phyloP scores from a whole-genome alignment of 2,888 invertebrate species.

The Clanis bilineata region DNA sequence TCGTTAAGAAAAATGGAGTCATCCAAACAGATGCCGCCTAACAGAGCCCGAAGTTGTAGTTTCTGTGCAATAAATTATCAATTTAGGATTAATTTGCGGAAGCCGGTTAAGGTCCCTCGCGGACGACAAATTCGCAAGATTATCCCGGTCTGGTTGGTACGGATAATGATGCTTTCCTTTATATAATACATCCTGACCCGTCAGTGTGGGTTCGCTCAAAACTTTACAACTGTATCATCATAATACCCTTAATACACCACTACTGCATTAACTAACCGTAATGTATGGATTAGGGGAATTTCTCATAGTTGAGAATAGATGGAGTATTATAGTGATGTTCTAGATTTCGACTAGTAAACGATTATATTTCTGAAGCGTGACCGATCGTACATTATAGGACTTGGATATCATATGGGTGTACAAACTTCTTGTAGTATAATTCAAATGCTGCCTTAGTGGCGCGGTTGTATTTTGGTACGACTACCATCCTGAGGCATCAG shows the following conservation, averaged over 20 bases:
- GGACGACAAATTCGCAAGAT: conserved; percentile 41
- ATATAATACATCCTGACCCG: conserved; percentile 10
- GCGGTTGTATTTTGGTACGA: too few species aligned
- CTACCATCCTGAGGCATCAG: too few species aligned
- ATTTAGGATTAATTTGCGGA: conserved; percentile 37
- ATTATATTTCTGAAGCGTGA: too few species aligned
- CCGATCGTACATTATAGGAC: too few species aligned
- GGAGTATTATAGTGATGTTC: neutral
- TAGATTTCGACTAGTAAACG: too few species aligned
- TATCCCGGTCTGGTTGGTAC: conserved; percentile 28
- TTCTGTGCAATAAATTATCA: conserved; percentile 41
- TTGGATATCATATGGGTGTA: too few species aligned
- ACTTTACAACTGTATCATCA: neutral
- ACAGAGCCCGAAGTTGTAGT: conserved; percentile 15
- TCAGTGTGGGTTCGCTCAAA: neutral
- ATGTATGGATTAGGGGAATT: neutral
- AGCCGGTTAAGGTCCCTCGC: conserved; percentile 27
- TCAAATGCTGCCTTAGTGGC: too few species aligned
- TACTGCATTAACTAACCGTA: neutral
- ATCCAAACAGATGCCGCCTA: neutral
- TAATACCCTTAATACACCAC: neutral
- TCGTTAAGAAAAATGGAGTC: neutral
- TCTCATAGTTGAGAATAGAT: neutral
- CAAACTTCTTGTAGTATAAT: too few species aligned
- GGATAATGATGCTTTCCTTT: conserved; percentile 14